Evolutionary conservation across 2,797 vertebrate species (phyloP).

Genomic region (Coracias cyanogaster): DNA sequence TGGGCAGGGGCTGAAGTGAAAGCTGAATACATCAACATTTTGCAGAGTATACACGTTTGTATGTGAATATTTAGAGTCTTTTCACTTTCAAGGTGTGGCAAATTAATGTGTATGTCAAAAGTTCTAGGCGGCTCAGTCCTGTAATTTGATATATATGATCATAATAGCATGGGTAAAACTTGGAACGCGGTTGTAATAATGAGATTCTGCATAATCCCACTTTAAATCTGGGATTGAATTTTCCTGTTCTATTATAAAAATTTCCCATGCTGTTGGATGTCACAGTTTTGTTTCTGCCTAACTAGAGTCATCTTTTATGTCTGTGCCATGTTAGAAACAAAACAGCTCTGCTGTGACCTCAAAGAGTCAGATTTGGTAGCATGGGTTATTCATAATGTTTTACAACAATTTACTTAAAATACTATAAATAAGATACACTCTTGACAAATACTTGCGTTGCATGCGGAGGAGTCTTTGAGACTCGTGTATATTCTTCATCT

Average conservation of each 20-base stretch:
- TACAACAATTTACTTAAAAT: neutral
- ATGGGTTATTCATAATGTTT: neutral
- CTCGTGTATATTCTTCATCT: neutral
- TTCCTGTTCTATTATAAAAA: neutral
- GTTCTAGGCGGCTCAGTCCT: neutral
- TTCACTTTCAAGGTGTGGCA: slow-evolving; percentile 1
- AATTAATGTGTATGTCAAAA: neutral
- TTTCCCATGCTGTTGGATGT: neutral
- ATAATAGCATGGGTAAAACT: neutral
- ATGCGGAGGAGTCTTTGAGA: neutral
- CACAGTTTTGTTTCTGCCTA: neutral
- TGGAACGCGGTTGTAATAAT: neutral
- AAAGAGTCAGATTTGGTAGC: neutral
- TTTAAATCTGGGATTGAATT: neutral
- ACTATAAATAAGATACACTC: neutral
- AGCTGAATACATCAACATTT: neutral
- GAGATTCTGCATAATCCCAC: neutral
- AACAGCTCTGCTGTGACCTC: neutral
- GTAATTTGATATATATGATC: neutral
- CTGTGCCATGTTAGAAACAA: neutral
- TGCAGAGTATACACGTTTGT: neutral
- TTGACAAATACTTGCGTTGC: neutral
- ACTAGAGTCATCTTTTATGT: neutral
- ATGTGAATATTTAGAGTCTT: slow-evolving; percentile 22
- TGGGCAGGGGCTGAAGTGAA: neutral